Evolutionary conservation across 64 coral and sea anemone genomes (phyloP).

Genomic region (Astreopora myriophthalma): DNA sequence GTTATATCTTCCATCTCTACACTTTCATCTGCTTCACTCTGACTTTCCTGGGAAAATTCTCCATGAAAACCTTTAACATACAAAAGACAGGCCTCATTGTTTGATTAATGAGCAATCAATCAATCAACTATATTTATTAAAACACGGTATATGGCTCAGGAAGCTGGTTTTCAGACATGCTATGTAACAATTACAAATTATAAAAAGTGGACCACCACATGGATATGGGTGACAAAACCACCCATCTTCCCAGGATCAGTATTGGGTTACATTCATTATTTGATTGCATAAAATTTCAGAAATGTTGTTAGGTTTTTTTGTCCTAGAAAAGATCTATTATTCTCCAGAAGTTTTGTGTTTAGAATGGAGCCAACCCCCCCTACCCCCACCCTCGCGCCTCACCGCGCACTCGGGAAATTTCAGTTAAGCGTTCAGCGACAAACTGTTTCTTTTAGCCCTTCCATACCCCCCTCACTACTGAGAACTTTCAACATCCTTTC

Average conservation of each 20-base stretch:
- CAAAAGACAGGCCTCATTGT: not conserved
- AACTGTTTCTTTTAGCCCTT: not conserved
- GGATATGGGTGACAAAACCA: not conserved
- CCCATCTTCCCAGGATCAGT: not conserved
- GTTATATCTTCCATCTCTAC: not conserved
- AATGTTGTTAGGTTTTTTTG: not conserved
- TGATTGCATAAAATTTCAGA: not conserved
- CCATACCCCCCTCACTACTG: not conserved
- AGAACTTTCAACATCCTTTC: not conserved
- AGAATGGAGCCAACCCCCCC: not conserved
- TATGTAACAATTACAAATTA: no score
- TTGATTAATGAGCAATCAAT: not conserved
- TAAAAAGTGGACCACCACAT: not conserved
- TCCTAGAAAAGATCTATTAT: not conserved
- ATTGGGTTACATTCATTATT: not conserved
- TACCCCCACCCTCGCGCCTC: no score
- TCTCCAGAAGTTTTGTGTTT: not conserved
- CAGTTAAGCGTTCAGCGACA: not conserved
- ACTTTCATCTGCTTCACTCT: not conserved
- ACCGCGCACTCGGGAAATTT: not conserved
- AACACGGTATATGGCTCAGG: not conserved
- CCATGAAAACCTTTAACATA: not conserved
- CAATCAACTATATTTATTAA: not conserved
- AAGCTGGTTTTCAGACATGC: not conserved
- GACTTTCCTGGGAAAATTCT: not conserved